These are phyloP conservation scores for Anas acuta DNA, from an alignment of 2,797 vertebrate species.

Conservation along the genomic window DNA sequence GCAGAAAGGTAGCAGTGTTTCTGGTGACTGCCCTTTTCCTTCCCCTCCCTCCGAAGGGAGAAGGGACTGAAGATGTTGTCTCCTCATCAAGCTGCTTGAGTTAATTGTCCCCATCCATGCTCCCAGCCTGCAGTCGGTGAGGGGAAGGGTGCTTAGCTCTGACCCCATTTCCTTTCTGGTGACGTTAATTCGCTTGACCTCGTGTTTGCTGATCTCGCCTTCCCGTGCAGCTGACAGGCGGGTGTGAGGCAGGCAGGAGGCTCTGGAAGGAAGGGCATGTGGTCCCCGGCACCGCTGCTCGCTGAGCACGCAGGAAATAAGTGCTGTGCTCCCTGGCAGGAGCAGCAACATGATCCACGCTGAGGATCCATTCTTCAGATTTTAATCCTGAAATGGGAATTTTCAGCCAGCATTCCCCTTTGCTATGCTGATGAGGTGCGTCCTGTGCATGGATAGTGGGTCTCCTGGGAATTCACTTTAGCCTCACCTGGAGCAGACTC, in stretches of 20 bases:
- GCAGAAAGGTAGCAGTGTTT: neutral
- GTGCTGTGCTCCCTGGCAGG: fast-evolving
- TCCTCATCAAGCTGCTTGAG: slow-evolving; percentile 6
- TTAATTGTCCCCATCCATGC: neutral
- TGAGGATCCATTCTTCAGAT: fast-evolving
- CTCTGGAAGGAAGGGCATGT: neutral
- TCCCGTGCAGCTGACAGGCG: neutral
- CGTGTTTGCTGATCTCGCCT: neutral
- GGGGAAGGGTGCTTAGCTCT: neutral
- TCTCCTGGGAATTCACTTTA: neutral
- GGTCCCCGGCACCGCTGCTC: neutral
- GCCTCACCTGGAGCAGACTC: neutral
- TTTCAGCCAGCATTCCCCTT: neutral
- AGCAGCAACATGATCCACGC: fast-evolving
- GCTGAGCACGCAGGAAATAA: fast-evolving
- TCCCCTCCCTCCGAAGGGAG: neutral
- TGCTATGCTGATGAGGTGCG: neutral
- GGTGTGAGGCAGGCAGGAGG: neutral
- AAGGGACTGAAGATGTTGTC: neutral
- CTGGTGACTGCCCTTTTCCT: neutral
- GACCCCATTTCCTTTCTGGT: slow-evolving; percentile 14
- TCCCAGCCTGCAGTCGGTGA: neutral
- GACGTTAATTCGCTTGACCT: slow-evolving; percentile 8
- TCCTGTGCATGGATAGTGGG: fast-evolving
- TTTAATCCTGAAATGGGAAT: neutral